phyloP scores from a whole-genome alignment of 1,140 invertebrate species.

The Polypedilum pembai region DNA sequence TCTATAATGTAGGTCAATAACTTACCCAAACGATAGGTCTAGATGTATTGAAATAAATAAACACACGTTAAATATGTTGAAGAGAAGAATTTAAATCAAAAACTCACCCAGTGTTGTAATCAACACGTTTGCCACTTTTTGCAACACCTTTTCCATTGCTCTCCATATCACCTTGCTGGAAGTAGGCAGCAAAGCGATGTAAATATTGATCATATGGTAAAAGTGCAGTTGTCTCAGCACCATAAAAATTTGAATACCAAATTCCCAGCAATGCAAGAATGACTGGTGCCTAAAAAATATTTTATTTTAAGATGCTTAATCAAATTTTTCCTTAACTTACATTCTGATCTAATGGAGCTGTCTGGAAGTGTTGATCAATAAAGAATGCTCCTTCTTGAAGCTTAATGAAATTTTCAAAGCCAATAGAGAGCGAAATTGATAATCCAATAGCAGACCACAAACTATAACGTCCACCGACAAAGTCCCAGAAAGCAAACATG shows the following conservation, averaged over 20 bases:
- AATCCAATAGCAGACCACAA: constrained; percentile 98
- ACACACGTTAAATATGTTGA: background rate
- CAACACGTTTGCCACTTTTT: constrained; percentile 61
- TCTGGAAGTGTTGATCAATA: constrained; percentile 91
- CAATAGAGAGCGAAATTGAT: constrained; percentile 88
- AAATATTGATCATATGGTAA: constrained; percentile 98
- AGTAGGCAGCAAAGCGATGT: constrained; percentile 97
- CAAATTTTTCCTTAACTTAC: no score
- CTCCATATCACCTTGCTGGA: constrained; percentile 99
- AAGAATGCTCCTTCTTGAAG: constrained; percentile 84
- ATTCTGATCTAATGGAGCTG: constrained; percentile 86
- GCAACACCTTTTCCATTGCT: constrained; percentile 97
- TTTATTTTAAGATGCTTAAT: no score
- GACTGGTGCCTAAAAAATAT: constrained; percentile 69
- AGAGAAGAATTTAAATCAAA: background rate
- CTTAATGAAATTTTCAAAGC: constrained; percentile 93
- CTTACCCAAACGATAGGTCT: constrained; percentile 70
- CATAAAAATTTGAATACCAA: constrained; percentile 95
- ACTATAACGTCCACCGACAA: constrained; percentile 97
- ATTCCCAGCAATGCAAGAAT: constrained; percentile 89
- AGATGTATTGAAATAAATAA: background rate
- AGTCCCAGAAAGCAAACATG: constrained; percentile 99
- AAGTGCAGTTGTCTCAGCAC: constrained; percentile 90
- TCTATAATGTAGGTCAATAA: background rate
- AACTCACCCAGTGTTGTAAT: constrained; percentile 71